Conservation (phyloP, 2,888 invertebrate species). For the Nymphalis urticae region DNA sequence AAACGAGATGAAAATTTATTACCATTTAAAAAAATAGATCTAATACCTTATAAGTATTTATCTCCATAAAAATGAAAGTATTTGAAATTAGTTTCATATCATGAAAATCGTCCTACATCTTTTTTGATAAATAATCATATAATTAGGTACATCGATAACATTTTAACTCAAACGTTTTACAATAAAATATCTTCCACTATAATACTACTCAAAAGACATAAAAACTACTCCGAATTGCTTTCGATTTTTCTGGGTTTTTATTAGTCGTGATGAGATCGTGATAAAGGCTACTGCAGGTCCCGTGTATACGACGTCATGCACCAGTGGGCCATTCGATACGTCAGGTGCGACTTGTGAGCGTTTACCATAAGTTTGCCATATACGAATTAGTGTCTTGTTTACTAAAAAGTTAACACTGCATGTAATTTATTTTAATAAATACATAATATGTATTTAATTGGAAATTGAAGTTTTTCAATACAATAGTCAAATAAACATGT, state of each 20-base stretch:
- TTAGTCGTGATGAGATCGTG: constrained; percentile 28
- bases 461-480: not conserved
- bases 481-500: too few relatives aligned
- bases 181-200: not conserved
- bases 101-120: too few relatives aligned
- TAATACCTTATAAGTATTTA: too few relatives aligned
- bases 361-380: constrained; percentile 26
- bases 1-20: too few relatives aligned
- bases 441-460: not conserved
- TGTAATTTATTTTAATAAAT: not conserved
- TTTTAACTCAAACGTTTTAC: too few relatives aligned
- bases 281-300: constrained; percentile 43
- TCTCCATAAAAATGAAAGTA: too few relatives aligned
- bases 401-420: not conserved
- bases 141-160: too few relatives aligned
- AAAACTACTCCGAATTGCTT: not conserved
- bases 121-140: too few relatives aligned
- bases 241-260: constrained; percentile 6
- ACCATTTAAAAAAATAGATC: too few relatives aligned
- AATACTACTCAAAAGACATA: not conserved
- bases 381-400: not conserved
- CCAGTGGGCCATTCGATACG: constrained; percentile 63
- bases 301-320: constrained; percentile 59
- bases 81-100: too few relatives aligned
- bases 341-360: constrained; percentile 57